These are phyloP conservation scores for Gambusia yucatana DNA, from an alignment of 2,797 vertebrate genomes.

Conservation along the genomic window DNA sequence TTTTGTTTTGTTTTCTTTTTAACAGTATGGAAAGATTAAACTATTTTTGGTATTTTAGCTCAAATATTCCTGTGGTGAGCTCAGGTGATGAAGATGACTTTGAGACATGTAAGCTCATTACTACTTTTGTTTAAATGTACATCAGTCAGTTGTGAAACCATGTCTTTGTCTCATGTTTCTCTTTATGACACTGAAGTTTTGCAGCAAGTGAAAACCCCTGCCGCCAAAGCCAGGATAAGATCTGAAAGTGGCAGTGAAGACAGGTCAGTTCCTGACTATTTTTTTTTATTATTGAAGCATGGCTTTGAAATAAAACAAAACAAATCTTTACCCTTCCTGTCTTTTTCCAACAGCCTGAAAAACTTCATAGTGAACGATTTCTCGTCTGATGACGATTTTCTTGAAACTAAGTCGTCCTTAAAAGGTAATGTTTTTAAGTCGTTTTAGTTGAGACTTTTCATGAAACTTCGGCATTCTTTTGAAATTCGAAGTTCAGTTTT, in stretches of 20 bases:
- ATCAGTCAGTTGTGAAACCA: background rate
- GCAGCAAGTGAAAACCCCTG: conserved; percentile 75
- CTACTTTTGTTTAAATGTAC: background rate
- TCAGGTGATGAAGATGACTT: conserved; percentile 81
- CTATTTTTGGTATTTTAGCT: conserved; percentile 42
- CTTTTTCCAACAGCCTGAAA: conserved; percentile 69
- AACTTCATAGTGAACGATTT: conserved; percentile 76
- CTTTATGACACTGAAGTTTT: conserved; percentile 74
- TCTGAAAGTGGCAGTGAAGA: conserved; percentile 48
- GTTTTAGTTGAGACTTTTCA: background rate
- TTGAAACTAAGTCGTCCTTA: conserved; percentile 59
- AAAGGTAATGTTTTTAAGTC: conserved; percentile 64
- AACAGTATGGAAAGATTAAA: background rate
- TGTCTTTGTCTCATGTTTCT: background rate
- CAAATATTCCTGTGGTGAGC: conserved; percentile 59
- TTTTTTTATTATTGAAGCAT: background rate
- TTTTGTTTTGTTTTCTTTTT: background rate
- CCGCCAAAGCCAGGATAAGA: conserved; percentile 45
- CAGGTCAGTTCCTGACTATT: conserved; percentile 69
- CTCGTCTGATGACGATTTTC: conserved; percentile 82
- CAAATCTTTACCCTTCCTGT: background rate
- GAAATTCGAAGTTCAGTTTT: background rate
- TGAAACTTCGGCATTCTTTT: background rate
- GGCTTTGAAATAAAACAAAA: background rate
- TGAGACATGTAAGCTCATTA: conserved; percentile 77